Base-by-base conservation (phyloP, 1,140 invertebrate species). In the Drosophila azteca region DNA sequence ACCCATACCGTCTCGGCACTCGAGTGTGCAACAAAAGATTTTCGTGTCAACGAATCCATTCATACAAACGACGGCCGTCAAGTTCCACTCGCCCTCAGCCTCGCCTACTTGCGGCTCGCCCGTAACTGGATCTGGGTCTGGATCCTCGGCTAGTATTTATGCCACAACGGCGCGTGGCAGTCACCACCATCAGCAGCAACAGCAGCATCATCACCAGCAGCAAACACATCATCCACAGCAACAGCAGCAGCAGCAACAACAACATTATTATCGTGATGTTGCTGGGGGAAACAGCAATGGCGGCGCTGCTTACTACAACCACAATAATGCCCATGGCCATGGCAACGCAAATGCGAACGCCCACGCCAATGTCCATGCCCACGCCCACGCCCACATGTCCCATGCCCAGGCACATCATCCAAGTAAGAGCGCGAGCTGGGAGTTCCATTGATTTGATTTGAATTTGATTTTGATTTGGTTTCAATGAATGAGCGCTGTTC, bases 31-130 rank as follows among this genome's bases (percentile, higher is more conserved):
- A 52, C 91, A 92, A 76, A 92, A 92, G 77, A 92, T 92, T 70
- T 90, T 91, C 60, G 91, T 92, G 45, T 87, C 91, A n/a, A 92
- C 91, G 61, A 92, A 92, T 85, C 91, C 91, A 57, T 92, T 92
- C 58, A 91, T 92, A 60, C 90, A 91, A 53, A 91, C 91, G n/a
- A 92, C 90, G 29, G 69, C 89, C 22, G 84, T 91, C 58, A 89
- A 91, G 45, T 91, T 85, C 58, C 87, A 90, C 58, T 87, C 90
- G 52, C 83, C 88, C 20, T 78, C 88, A n/a, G 84, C 84, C 35
- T 91, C 90, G 51, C 90, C 90, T 60, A 91, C 84, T 60, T 90
- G 84, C 52, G 80, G 77, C 44, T 88, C 84, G 11, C 84, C 84
- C 5, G 77, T 67, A 43, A 59, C 79, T 41, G 75, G 74, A 55